phyloP scores from a whole-genome alignment of 2,797 vertebrate species.

The Lagocephalus sceleratus region DNA sequence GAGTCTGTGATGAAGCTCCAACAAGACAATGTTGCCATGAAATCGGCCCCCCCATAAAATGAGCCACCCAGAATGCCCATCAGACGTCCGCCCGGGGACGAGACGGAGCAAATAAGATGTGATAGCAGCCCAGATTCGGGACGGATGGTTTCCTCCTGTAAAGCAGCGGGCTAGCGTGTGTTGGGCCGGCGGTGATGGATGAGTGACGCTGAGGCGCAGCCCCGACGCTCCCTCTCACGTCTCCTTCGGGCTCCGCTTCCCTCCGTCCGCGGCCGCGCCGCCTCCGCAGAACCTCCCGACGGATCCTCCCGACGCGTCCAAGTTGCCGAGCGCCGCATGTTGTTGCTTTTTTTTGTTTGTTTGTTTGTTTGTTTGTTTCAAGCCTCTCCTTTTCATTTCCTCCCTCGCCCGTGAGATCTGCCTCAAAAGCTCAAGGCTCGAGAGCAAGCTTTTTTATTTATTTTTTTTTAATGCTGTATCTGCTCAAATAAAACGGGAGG shows the following conservation, averaged over 20 bases:
- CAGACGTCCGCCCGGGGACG: constrained; percentile 17
- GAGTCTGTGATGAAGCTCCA: constrained; percentile 34
- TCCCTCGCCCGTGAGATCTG: constrained; percentile 32
- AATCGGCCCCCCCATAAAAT: constrained; percentile 60
- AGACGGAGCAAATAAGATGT: constrained; percentile 31
- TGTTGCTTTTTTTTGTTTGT: constrained; percentile 44
- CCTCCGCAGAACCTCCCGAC: constrained; percentile 35
- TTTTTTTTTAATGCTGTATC: constrained; percentile 48
- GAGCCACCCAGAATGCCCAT: constrained; percentile 53
- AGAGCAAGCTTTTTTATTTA: no score
- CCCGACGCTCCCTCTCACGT: constrained; percentile 62
- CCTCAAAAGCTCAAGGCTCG: no score
- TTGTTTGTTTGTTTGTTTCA: constrained; percentile 29
- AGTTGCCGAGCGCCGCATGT: constrained; percentile 46
- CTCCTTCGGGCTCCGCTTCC: constrained; percentile 56
- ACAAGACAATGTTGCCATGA: constrained; percentile 46
- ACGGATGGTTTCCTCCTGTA: constrained; percentile 35
- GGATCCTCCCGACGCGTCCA: constrained; percentile 42
- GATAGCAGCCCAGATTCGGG: constrained; percentile 19
- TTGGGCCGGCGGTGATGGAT: constrained; percentile 62
- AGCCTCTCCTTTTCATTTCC: constrained; percentile 20
- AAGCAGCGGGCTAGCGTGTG: constrained; percentile 32
- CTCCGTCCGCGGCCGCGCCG: constrained; percentile 21
- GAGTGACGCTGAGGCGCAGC: constrained; percentile 33
- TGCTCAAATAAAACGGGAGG: constrained; percentile 59